Evolutionary conservation across 2,888 invertebrate genomes (phyloP).

Genomic region (Augochlorella aurata): DNA sequence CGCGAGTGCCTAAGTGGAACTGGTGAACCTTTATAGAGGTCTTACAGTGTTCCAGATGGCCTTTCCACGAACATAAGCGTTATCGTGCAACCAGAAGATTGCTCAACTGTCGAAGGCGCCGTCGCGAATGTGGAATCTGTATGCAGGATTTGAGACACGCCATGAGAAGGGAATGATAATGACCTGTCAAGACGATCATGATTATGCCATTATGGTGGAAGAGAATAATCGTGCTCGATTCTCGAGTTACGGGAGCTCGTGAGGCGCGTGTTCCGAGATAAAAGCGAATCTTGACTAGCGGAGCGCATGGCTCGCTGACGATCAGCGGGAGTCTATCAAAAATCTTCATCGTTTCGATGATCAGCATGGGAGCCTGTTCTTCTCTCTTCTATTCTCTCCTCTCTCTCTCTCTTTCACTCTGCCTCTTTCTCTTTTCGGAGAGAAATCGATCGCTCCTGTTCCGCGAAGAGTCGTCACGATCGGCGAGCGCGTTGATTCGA

Average conservation of each 20-base stretch:
- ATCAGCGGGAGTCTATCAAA: constrained; percentile 2
- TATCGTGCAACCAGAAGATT: constrained; percentile 18
- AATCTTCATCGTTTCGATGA: neutral
- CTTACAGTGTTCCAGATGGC: neutral
- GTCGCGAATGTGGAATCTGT: neutral
- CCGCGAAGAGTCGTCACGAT: constrained; percentile 45
- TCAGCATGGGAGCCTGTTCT: neutral
- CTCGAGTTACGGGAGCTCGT: constrained; percentile 12
- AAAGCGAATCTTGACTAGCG: constrained; percentile 1
- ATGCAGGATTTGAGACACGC: constrained; percentile 20
- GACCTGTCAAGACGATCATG: constrained; percentile 25
- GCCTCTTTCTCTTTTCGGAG: neutral
- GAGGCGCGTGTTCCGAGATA: neutral
- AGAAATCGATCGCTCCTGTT: constrained; percentile 9
- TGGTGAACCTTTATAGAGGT: neutral
- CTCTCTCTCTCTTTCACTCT: neutral
- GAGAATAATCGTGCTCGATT: constrained; percentile 20
- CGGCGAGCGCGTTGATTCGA: constrained; percentile 24
- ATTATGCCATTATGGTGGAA: constrained; percentile 20
- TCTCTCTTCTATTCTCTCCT: neutral
- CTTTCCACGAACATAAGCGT: neutral
- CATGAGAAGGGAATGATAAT: constrained; percentile 28
- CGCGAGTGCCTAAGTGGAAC: neutral
- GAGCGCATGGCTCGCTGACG: neutral
- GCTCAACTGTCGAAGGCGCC: neutral